A percentile compares a stretch with the other conserved stretches of the same genome.
Evolutionary conservation across 1,140 invertebrate genomes (phyloP).

Genomic region (Drosophila parvula): DNA sequence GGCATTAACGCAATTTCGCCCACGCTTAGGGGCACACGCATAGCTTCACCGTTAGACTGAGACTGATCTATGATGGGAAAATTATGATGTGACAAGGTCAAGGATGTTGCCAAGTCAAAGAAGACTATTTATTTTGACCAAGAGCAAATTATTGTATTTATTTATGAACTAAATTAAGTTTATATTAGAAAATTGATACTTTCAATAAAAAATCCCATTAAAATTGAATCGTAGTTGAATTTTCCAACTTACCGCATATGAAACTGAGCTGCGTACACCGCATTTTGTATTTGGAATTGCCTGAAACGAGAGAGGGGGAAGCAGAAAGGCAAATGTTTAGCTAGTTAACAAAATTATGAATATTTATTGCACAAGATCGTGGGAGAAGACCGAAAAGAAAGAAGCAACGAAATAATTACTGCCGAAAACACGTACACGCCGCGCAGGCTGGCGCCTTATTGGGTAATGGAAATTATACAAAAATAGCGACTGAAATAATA

Average conservation of each 20-base stretch:
- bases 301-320: conserved; percentile 50
- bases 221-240: neutral
- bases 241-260: conserved; percentile 60
- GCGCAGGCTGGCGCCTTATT: conserved; percentile 50
- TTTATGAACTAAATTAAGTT: neutral
- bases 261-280: conserved; percentile 43
- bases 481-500: conserved; percentile 57
- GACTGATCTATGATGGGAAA: conserved; percentile 62
- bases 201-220: neutral
- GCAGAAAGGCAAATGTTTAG: conserved; percentile 38
- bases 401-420: conserved; percentile 52
- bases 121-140: conserved; percentile 13
- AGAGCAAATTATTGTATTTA: neutral
- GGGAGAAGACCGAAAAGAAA: conserved; percentile 52
- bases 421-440: conserved; percentile 51
- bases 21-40: conserved; percentile 58
- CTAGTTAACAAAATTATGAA: conserved; percentile 72
- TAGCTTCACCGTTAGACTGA: conserved; percentile 44
- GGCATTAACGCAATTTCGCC: conserved; percentile 68
- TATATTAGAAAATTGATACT: too few species aligned
- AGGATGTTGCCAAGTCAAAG: conserved; percentile 37
- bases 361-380: conserved; percentile 74
- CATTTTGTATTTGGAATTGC: conserved; percentile 71
- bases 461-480: conserved; percentile 71
- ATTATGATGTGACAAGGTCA: conserved; percentile 63